Conservation (phyloP, 2,797 vertebrate genomes). For the Vespertilio murinus region DNA sequence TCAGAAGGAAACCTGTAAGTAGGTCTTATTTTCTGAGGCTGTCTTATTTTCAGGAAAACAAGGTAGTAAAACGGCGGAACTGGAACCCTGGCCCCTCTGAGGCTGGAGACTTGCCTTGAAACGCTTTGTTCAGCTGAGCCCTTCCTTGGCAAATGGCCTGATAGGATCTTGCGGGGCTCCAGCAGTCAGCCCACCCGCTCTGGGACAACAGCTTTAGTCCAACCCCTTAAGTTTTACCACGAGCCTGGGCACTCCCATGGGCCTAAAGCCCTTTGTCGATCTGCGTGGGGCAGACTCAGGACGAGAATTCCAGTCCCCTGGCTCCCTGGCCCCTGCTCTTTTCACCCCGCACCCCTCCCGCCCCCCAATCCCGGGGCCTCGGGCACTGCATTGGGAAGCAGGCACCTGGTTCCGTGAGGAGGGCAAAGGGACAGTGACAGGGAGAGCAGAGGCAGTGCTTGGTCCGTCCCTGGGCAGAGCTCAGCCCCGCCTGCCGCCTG, state of each 20-base stretch:
- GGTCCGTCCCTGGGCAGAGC: background rate
- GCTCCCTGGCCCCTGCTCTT: too few species aligned
- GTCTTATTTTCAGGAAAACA: too few species aligned
- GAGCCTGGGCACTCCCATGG: background rate
- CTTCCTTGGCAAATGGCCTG: background rate
- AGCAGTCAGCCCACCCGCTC: background rate
- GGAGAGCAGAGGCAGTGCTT: background rate
- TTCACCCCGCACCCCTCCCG: fast-evolving
- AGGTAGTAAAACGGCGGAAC: background rate
- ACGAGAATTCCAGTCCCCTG: background rate
- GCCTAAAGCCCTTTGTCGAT: background rate
- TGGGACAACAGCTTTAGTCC: background rate
- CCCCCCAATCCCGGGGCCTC: background rate
- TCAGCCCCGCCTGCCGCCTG: background rate
- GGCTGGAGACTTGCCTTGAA: background rate
- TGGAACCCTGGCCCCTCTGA: background rate
- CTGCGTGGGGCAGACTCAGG: fast-evolving
- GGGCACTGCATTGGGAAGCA: fast-evolving
- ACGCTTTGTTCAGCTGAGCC: background rate
- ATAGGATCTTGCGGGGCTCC: background rate
- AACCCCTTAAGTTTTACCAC: background rate
- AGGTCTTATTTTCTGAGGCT: too few species aligned
- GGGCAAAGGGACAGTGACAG: fast-evolving
- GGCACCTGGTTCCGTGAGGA: background rate
- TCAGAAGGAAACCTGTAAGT: too few species aligned